These are phyloP conservation scores for Hylaea fasciaria DNA, from an alignment of 2,888 invertebrate species.

Conservation along the genomic window DNA sequence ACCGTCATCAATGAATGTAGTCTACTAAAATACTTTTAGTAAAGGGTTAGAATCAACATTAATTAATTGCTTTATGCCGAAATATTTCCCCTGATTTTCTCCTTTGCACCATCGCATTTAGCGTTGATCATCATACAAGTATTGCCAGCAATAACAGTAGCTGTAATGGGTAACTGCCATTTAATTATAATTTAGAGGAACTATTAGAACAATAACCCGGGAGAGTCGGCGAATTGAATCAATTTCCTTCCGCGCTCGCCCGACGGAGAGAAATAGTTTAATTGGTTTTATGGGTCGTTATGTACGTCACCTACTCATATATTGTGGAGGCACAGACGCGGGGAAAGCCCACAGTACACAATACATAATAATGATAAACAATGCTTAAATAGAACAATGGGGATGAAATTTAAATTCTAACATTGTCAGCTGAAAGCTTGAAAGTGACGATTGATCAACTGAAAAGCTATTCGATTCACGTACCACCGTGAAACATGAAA, in stretches of 20 bases:
- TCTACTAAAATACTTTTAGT: no score
- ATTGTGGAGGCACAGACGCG: no score
- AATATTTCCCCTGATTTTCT: no score
- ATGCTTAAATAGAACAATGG: no score
- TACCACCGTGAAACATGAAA: constrained; percentile 28
- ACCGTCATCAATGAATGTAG: no score
- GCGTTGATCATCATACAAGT: neutral
- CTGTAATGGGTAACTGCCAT: neutral
- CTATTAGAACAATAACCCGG: constrained; percentile 19
- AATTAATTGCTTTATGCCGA: no score
- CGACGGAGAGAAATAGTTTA: constrained; percentile 23
- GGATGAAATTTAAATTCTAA: constrained; percentile 10
- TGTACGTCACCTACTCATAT: neutral
- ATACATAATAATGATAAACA: no score
- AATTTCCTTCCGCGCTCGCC: constrained; percentile 30
- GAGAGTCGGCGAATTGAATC: constrained; percentile 31
- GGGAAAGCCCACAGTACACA: no score
- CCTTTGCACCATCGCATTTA: no score
- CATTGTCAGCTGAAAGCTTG: neutral
- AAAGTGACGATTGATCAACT: constrained; percentile 24
- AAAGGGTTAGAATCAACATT: no score
- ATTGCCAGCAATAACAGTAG: neutral
- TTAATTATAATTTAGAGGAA: constrained; percentile 8
- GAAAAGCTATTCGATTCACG: constrained; percentile 24
- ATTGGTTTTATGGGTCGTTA: constrained; percentile 37